Evolutionary conservation across 2,113 vertebrate genomes (phyloP).

Genomic region (Hydropotes inermis): DNA sequence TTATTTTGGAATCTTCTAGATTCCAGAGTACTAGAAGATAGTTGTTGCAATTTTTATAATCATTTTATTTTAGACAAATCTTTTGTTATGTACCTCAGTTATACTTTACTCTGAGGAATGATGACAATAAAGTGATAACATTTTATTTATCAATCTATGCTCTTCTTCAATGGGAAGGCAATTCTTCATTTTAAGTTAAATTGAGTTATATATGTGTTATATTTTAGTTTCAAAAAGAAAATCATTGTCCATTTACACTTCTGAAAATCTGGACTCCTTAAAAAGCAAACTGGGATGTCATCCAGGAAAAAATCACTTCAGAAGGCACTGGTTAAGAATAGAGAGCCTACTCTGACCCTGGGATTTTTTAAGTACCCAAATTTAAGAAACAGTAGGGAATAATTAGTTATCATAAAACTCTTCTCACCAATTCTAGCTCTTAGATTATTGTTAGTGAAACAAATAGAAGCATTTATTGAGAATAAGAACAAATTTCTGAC

Average conservation of each 20-base stretch:
- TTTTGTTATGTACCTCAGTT: background rate
- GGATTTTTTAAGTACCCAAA: background rate
- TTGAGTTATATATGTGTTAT: background rate
- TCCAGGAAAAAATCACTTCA: background rate
- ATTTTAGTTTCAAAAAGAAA: background rate
- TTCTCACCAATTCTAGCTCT: background rate
- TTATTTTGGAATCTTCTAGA: background rate
- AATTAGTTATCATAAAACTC: constrained; percentile 16
- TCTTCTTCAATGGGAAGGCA: background rate
- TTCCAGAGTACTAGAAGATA: background rate
- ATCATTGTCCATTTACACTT: background rate
- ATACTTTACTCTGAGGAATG: background rate
- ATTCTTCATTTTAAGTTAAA: background rate
- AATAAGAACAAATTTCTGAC: constrained; percentile 35
- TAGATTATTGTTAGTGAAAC: background rate
- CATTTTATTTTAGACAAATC: background rate
- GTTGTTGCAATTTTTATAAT: background rate
- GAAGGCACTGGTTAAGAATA: background rate
- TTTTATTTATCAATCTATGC: background rate
- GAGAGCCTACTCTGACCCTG: background rate
- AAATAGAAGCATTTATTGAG: background rate
- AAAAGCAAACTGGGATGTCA: background rate
- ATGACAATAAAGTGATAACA: background rate
- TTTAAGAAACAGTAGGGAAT: background rate
- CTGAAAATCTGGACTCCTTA: background rate